Percentiles rank a stretch among this genome's conserved stretches.
Evolutionary conservation across 2,797 vertebrate genomes (phyloP).

Genomic region (Synanceia verrucosa): DNA sequence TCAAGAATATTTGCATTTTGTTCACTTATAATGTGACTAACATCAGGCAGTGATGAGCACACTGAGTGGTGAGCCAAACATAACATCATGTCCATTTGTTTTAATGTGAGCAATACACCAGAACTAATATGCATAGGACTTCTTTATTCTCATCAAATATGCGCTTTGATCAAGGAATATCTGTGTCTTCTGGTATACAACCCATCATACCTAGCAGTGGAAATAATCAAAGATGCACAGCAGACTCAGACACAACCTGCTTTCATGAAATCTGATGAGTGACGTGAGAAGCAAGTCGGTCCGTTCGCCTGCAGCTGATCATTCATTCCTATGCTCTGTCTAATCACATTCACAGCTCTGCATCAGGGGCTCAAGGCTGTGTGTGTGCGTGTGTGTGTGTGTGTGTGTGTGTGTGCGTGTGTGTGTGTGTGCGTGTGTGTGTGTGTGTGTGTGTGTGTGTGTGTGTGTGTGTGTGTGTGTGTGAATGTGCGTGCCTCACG

Average conservation of each 20-base stretch:
- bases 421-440: slow-evolving; percentile 4
- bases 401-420: not conserved
- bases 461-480: not conserved
- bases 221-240: slow-evolving; percentile 36
- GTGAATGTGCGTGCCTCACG: slow-evolving; percentile 28
- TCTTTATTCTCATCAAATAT: slow-evolving; percentile 17
- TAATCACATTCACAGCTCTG: slow-evolving; percentile 65
- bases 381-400: slow-evolving; percentile 4
- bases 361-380: slow-evolving; percentile 5
- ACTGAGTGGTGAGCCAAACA: slow-evolving; percentile 11
- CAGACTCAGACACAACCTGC: slow-evolving; percentile 24
- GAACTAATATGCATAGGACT: slow-evolving; percentile 31
- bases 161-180: slow-evolving; percentile 40
- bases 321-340: slow-evolving; percentile 46
- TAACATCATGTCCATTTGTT: slow-evolving; percentile 31
- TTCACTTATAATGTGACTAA: not conserved
- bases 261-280: slow-evolving; percentile 33
- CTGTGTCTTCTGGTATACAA: slow-evolving; percentile 7
- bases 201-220: not conserved
- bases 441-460: not conserved
- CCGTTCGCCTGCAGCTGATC: slow-evolving; percentile 31
- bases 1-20: not conserved
- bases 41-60: not conserved
- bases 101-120: slow-evolving; percentile 6
- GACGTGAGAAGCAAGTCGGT: slow-evolving; percentile 34